Percentiles rank a stretch among this genome's conserved stretches.
Evolutionary conservation across 2,888 invertebrate species (phyloP).

Genomic region (Noctua fimbriata): DNA sequence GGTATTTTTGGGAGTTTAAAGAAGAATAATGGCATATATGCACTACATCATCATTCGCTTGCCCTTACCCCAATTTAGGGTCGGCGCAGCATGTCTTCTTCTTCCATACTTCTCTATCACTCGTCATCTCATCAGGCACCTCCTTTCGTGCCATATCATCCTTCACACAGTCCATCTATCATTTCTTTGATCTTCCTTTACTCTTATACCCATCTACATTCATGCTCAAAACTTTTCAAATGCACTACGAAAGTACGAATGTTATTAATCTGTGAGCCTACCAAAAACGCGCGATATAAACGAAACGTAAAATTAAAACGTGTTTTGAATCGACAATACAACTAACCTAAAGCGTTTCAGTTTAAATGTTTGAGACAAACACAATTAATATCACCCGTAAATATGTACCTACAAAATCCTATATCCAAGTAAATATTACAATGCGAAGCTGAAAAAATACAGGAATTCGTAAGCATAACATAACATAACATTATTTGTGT

Average conservation of each 20-base stretch:
- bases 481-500: too few relatives aligned
- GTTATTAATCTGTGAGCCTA: not conserved
- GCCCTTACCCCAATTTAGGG: too few relatives aligned
- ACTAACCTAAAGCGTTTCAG: not conserved
- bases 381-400: not conserved
- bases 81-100: too few relatives aligned
- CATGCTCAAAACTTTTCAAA: too few relatives aligned
- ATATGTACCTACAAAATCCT: not conserved
- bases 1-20: not conserved
- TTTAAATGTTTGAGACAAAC: not conserved
- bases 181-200: too few relatives aligned
- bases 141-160: too few relatives aligned
- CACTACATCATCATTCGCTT: too few relatives aligned
- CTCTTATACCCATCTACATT: too few relatives aligned
- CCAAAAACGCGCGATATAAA: not conserved
- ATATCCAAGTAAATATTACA: not conserved
- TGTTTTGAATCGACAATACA: not conserved
- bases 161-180: too few relatives aligned
- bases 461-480: not conserved
- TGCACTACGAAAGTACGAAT: not conserved
- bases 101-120: too few relatives aligned
- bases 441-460: not conserved
- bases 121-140: too few relatives aligned
- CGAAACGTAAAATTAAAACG: not conserved
- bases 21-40: not conserved